Percentiles rank a stretch among this genome's conserved stretches.
Conservation (phyloP, 92 coral and sea anemone species). For the Umimayanthus kanabou region DNA sequence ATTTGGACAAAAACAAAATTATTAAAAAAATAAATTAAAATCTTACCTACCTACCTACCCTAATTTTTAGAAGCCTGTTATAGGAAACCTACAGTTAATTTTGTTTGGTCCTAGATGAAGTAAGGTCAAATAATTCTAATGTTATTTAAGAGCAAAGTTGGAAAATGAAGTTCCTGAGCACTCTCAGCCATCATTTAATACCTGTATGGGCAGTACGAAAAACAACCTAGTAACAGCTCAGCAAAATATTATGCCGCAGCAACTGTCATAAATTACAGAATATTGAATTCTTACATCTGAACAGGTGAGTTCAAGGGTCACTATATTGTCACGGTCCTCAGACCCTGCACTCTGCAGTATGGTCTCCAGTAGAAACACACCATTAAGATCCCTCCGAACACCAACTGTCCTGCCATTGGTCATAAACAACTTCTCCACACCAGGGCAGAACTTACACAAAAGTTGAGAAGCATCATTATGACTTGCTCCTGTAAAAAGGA, state of each 20-base stretch:
- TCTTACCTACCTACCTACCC: no score
- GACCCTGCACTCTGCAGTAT: slow-evolving; percentile 80
- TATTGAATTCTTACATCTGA: slow-evolving; percentile 74
- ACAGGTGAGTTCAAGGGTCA: slow-evolving; percentile 78
- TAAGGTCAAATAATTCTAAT: no score
- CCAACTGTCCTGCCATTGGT: slow-evolving; percentile 84
- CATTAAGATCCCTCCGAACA: slow-evolving; percentile 92
- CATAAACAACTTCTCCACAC: slow-evolving; percentile 86
- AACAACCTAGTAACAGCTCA: no score
- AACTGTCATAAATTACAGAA: neutral
- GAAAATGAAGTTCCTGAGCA: neutral
- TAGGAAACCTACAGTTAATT: no score
- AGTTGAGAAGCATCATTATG: slow-evolving; percentile 48
- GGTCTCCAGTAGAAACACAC: slow-evolving; percentile 89
- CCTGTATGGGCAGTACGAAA: no score
- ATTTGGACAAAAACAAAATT: no score
- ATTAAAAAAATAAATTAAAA: no score
- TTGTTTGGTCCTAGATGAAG: no score
- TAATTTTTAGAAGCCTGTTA: no score
- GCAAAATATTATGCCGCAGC: neutral
- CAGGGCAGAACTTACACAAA: slow-evolving; percentile 86
- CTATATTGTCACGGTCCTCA: slow-evolving; percentile 61
- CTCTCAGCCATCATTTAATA: neutral
- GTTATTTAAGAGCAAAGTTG: neutral
- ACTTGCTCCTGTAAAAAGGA: slow-evolving; percentile 42